Percentiles rank a stretch among this genome's conserved stretches.
Evolutionary conservation across 2,888 invertebrate species (phyloP).

Genomic region (Alviniconcha strummeri): DNA sequence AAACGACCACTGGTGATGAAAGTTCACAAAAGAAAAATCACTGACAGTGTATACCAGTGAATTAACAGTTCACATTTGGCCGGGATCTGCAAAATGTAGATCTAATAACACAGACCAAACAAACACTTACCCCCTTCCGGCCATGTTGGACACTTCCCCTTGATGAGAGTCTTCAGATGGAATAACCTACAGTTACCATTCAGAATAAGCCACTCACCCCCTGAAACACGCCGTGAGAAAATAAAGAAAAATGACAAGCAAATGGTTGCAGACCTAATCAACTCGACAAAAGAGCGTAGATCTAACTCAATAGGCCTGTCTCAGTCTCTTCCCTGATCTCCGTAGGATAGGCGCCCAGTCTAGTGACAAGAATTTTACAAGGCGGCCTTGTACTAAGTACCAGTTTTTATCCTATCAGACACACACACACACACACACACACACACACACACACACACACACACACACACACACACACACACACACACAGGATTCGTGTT

Average conservation of each 20-base stretch:
- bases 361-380: too few species aligned
- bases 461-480: slow-evolving; percentile 13
- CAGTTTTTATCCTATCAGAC: too few species aligned
- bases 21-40: too few species aligned
- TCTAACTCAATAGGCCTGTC: too few species aligned
- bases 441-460: slow-evolving; percentile 4
- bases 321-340: background rate
- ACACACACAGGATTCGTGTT: background rate
- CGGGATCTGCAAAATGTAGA: too few species aligned
- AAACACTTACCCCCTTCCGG: background rate
- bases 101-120: too few species aligned
- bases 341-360: background rate
- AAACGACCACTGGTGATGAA: background rate
- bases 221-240: background rate
- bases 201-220: background rate
- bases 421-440: background rate
- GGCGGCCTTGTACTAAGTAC: too few species aligned
- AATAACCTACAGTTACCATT: slow-evolving; percentile 2
- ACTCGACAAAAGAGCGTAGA: too few species aligned
- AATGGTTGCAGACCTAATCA: too few species aligned
- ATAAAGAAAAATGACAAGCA: too few species aligned
- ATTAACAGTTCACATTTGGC: too few species aligned
- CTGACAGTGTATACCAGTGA: too few species aligned
- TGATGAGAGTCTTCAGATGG: background rate
- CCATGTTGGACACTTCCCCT: background rate